A percentile compares a stretch with the other conserved stretches of the same genome.
Conservation (phyloP, 1,140 invertebrate species). For the Drosophila mojavensis region DNA sequence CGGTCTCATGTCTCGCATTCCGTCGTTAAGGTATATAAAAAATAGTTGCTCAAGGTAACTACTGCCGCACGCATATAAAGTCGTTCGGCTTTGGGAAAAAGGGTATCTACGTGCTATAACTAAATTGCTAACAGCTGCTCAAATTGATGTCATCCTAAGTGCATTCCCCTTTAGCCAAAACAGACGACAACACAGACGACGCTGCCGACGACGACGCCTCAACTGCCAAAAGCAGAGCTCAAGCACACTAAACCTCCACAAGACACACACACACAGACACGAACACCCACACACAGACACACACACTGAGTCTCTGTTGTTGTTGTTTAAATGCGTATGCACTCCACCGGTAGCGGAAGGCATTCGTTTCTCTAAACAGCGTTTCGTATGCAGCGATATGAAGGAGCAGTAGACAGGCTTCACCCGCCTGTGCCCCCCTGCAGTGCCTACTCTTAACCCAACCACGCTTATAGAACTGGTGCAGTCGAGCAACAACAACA, state of each 20-base stretch:
- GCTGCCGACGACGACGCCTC: conserved; percentile 8
- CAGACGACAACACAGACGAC: not conserved
- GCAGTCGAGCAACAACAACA: conserved; percentile 36
- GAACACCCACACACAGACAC: not conserved
- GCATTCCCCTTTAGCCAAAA: conserved; percentile 43
- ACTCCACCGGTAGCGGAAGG: conserved; percentile 55
- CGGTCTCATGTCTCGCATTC: no score
- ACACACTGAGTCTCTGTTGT: conserved; percentile 13
- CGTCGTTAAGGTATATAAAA: no score
- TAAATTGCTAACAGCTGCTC: conserved; percentile 45
- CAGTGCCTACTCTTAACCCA: not conserved
- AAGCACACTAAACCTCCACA: conserved; percentile 29
- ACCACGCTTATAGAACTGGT: conserved; percentile 29
- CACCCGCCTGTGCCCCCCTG: no score
- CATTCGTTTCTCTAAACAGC: conserved; percentile 59
- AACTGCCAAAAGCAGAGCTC: conserved; percentile 46
- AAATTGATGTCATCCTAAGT: conserved; percentile 55
- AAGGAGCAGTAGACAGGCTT: not conserved
- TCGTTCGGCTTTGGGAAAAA: not conserved
- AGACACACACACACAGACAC: not conserved
- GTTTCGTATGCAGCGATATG: conserved; percentile 41
- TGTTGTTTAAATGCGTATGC: conserved; percentile 57
- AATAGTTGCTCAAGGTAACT: no score
- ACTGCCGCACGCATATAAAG: not conserved
- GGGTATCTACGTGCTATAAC: conserved; percentile 24